These are phyloP conservation scores for Calliopsis andreniformis DNA, from an alignment of 1,140 invertebrate species.

Conservation along the genomic window DNA sequence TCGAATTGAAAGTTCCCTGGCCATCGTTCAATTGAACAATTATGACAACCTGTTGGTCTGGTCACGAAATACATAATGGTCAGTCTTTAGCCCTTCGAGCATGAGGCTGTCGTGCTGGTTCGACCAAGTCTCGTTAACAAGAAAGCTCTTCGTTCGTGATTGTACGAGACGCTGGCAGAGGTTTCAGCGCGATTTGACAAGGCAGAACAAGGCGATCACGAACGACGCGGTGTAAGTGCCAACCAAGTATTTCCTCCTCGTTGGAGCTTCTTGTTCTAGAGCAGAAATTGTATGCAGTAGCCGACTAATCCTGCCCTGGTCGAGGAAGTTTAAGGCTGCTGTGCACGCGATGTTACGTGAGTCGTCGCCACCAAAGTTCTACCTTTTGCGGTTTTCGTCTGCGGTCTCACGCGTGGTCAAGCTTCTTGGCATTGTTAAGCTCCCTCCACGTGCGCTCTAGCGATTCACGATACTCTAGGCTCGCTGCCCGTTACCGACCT, in stretches of 20 bases:
- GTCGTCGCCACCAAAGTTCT: conserved; percentile 55
- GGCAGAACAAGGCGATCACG: conserved; percentile 20
- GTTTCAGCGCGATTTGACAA: not conserved
- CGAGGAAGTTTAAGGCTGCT: conserved; percentile 46
- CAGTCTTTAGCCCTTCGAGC: not conserved
- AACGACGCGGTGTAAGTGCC: not conserved
- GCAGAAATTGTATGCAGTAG: conserved; percentile 25
- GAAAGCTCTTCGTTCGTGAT: too few species aligned
- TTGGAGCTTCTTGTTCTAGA: not conserved
- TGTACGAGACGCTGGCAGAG: not conserved
- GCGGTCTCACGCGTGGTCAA: conserved; percentile 32
- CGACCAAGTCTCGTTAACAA: too few species aligned
- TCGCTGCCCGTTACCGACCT: conserved; percentile 12
- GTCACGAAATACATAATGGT: conserved; percentile 36
- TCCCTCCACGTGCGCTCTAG: not conserved
- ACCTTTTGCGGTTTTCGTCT: conserved; percentile 45
- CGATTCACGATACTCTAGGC: not conserved
- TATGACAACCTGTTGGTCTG: conserved; percentile 20
- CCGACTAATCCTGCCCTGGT: not conserved
- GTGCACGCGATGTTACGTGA: conserved; percentile 70
- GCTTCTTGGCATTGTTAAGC: conserved; percentile 11
- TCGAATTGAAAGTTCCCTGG: conserved; percentile 33
- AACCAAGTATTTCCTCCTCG: conserved; percentile 13
- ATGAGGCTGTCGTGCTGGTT: not conserved
- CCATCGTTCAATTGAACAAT: conserved; percentile 50